Evolutionary conservation across 1,140 invertebrate genomes (phyloP), one percentile per base, ranked within the genome.

Genomic region (Orchestia grillus): DNA sequence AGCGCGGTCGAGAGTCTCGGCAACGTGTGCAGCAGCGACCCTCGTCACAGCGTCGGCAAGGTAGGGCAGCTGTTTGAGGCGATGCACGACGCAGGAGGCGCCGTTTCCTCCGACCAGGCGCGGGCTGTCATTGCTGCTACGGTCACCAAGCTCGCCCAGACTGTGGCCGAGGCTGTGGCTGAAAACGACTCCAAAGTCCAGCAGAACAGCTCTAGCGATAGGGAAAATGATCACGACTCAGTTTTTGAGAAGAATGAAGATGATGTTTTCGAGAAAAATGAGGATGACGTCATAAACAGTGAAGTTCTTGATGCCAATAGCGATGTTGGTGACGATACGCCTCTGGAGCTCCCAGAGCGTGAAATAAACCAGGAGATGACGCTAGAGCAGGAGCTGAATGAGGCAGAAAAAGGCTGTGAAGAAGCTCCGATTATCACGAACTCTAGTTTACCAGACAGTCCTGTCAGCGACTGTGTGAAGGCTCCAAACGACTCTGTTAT

Each of bases 131-230:
- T 94, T 94, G 92, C 92, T 94, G 92, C 92, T n/a, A 94, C 92
- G 15, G 92, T 94, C 44, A 94, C 77, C 28, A 96, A 96, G 44
- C 90, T 87, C 36, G 88, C 96, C 16, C 87, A 96, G 90, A 96
- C 87, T 16, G 96, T 96, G 62, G 96, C 90, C 91, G 96, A 96
- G 41, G 96, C 96, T 44, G 96, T 96, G 41, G 62, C 62, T 53
- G 90, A 96, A 44, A 96, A 91, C 87, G 96, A 96, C 42, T 44
- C 19, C 23, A 94, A 94, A 47, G 92, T 44, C 3, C 92, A 94
- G 43, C 92, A 94, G 40, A 47, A 45, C 92, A 94, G 43, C 44
- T n/a, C 44, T n/a, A 94, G 92, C 44, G 92, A 45, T 42, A 94
- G 44, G 40, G 92, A 94, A 94, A 44, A 94, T 40, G 92, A 94